Base-by-base conservation (phyloP, 1,140 invertebrate genomes). In the Tribolium castaneum region DNA sequence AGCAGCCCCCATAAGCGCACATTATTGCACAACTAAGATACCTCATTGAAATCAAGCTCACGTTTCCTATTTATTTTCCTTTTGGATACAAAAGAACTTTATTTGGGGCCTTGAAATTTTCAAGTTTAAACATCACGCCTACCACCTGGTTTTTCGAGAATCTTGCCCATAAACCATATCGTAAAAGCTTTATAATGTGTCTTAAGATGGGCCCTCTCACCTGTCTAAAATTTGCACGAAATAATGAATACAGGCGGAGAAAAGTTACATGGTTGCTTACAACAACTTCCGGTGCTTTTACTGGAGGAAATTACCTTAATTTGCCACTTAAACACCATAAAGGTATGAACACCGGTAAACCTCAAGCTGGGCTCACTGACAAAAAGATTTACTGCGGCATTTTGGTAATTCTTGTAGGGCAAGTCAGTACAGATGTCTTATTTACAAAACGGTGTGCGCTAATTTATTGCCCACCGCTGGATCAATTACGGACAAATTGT, bases 101-200 rank as follows among this genome's bases (percentile, higher is more conserved):
- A 52, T 72, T 72, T 72, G 16, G 39, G 70, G 70, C 45, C 14
- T 70, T 49, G 39, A 54, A 78, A 76, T 35, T 70, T 45, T 30
- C 73, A 76, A 81, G 78, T 80, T 81, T 71, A 80, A 82, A 82
- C 81, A 82, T 82, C 81, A 80, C 81, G 81, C 81, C 81, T 82
- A 74, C 81, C 81, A 82, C 81, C 81, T 82, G 81, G 81, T 80
- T 78, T 78, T 78, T 50, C 45, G 71, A 78, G 52, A 62, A 73
- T 77, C 75, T 77, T 77, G 66, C 62, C 25, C 66, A 54, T 77
- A 70, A 66, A 78, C 52, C 25, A 78, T 66, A 56, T 78, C 70
- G 56, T 56, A 73, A 78, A 78, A 78, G 56, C 70, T 78, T 56
- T 78, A 62, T 51, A 80, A 30, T 70, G 51, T 77, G 49, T 78